Base-by-base conservation (phyloP, 2,888 invertebrate species). In the Catocala sponsa region DNA sequence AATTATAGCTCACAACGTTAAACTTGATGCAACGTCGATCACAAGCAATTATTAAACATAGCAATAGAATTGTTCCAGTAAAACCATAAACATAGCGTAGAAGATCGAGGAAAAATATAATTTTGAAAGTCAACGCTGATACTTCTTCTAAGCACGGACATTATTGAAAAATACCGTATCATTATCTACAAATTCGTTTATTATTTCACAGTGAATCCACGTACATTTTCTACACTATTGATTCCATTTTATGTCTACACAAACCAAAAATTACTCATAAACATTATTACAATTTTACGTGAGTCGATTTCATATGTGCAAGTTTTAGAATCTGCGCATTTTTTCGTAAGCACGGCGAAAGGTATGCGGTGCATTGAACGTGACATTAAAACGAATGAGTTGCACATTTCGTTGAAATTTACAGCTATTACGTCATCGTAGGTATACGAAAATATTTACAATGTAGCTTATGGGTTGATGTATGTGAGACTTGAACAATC, bases 371-470 rank as follows among this genome's bases (percentile, higher is more conserved):
- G 65, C 59, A 68, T 63, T 75, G 76, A 65, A 82, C 79, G 76
- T 78, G 78, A 78, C 78, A 72, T 75, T 68, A 70, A 63, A 66
- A 63, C 63, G 60, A 74, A 72, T 70, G 68, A 68, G 64, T 76
- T 76, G 65, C 68, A 59, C 42, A 58, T 54, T 54, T 57, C 41
- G 25, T 55, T 32, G 43, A 55, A 61, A 61, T 65, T 57, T 55
- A 48, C 49, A 12, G 33, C n/a, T 10, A 33, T 64, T 54, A 64
- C 63, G 55, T 64, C 53, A 62, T 52, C 32, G 9, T 4, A 42
- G 12, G 25, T 38, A 52, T 47, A 50, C 25, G 11, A 49, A 49
- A 57, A 35, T 38, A 33, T 51, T 51, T 46, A 35, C 15, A 25
- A 12, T 7, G 9, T 38, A 9, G 35, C 6, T 25, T 9, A 38